A percentile compares a stretch with the other conserved stretches of the same genome.
Conservation (phyloP, 2,888 invertebrate genomes). For the Diarsia mendica region DNA sequence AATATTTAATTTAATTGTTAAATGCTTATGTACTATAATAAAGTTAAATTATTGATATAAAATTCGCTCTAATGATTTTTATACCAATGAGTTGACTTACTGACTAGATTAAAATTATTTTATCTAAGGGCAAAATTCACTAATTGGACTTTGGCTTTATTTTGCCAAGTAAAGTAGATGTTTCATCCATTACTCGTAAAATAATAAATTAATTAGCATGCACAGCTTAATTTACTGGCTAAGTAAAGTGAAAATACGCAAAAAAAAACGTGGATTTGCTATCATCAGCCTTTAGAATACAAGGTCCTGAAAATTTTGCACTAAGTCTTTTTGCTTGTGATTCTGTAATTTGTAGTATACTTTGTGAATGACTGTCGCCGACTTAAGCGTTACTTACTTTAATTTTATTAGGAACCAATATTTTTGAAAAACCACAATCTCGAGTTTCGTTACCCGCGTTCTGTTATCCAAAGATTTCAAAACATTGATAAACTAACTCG, state of each 20-base stretch:
- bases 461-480: conserved; percentile 40
- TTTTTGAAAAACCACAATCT: conserved; percentile 5
- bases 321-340: conserved; percentile 21
- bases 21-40: conserved; percentile 1
- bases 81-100: conserved; percentile 15
- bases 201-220: background rate
- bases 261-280: background rate
- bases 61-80: background rate
- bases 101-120: conserved; percentile 10
- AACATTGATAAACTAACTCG: conserved; percentile 23
- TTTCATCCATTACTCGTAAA: background rate
- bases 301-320: background rate
- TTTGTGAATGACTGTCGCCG: conserved; percentile 14
- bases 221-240: background rate
- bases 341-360: conserved; percentile 12
- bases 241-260: background rate
- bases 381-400: conserved; percentile 9
- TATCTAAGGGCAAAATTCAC: background rate
- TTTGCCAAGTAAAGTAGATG: background rate
- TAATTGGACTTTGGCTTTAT: background rate
- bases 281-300: background rate
- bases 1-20: conserved; percentile 21
- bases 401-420: background rate
- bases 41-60: conserved; percentile 10
- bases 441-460: conserved; percentile 37